Evolutionary conservation across 2,113 vertebrate genomes (phyloP), one percentile per base, ranked within the genome.

Genomic region (Nibea albiflora): DNA sequence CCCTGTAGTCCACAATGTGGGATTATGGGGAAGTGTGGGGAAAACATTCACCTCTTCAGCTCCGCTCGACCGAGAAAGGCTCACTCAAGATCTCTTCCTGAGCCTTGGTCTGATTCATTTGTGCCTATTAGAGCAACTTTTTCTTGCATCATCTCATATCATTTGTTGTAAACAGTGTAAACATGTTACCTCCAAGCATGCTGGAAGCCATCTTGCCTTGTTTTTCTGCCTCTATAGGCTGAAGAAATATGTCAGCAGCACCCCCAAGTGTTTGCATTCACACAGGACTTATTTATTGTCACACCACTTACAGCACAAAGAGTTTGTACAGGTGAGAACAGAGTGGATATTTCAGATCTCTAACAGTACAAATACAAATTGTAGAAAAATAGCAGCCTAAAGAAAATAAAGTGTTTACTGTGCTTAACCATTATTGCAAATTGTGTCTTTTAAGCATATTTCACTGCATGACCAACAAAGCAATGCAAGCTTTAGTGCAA

Each of bases 181-280:
- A 68, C 49, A 73, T 65, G 19, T 19, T 24, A 3, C 31, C 35
- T 50, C 11, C 57, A 4, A 74, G 58, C 19, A 58, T 28, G 19
- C 56, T 56, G 58, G 76, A 69, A 73, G 84, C 79, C 85, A 88
- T 85, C 66, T 88, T 88, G 58, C 57, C 60, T 35, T 74, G 69
- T 44, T 53, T 60, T 57, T 39, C 35, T 39, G 35, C 8, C 35
- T 39, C 35, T n/a, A 2, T 2, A 31, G 6, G 35, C 1, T 63
- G 16, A 42, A 72, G 46, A 69, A 67, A 11, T 69, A 66, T 39
- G 20, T 26, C 64, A 81, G 47, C 63, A 90, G 86, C 83, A 31
- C 75, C 87, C 46, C 79, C 90, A 64, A 46, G 89, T 83, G 89
- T 80, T 71, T 58, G 35, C 12, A 28, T 57, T 3, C 0, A 53